Percentiles rank a stretch among this genome's conserved stretches.
Conservation (phyloP, 2,888 invertebrate species). For the Ypsolopha scabrella region DNA sequence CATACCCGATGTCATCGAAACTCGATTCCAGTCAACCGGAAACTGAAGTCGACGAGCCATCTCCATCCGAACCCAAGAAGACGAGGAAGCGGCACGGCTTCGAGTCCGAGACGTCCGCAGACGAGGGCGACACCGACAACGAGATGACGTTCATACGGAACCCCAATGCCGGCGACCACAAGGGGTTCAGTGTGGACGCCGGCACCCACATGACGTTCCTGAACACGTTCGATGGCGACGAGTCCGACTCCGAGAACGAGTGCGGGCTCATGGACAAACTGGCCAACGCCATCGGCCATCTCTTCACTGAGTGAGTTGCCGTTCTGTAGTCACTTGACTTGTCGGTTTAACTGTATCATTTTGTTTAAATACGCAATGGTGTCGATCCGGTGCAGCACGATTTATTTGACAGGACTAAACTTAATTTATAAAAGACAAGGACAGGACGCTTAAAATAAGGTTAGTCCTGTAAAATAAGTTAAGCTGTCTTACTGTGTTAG, state of each 20-base stretch:
- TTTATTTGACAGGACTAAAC: too few relatives aligned
- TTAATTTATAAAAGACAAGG: too few relatives aligned
- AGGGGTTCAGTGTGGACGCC: conserved; percentile 29
- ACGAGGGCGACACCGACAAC: conserved; percentile 68
- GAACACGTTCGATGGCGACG: conserved; percentile 68
- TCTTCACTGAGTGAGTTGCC: conserved; percentile 77
- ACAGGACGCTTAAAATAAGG: too few relatives aligned
- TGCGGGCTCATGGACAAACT: conserved; percentile 77
- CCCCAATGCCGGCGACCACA: conserved; percentile 40
- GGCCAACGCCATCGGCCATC: conserved; percentile 78
- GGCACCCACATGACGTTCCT: conserved; percentile 62
- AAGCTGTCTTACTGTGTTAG: too few relatives aligned
- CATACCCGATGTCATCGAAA: conserved; percentile 66
- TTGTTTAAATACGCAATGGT: too few relatives aligned
- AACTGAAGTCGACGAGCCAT: conserved; percentile 26
- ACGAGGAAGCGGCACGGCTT: conserved; percentile 50
- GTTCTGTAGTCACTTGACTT: background rate
- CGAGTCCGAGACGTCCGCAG: conserved; percentile 70
- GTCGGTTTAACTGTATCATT: too few relatives aligned
- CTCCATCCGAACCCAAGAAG: conserved; percentile 21
- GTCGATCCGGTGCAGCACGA: too few relatives aligned
- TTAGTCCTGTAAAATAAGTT: too few relatives aligned
- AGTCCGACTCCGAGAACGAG: conserved; percentile 82
- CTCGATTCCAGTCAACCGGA: conserved; percentile 36
- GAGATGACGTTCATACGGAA: conserved; percentile 72